These are phyloP conservation scores for Theocolax elegans DNA, from an alignment of 1,140 invertebrate genomes.

Conservation along the genomic window DNA sequence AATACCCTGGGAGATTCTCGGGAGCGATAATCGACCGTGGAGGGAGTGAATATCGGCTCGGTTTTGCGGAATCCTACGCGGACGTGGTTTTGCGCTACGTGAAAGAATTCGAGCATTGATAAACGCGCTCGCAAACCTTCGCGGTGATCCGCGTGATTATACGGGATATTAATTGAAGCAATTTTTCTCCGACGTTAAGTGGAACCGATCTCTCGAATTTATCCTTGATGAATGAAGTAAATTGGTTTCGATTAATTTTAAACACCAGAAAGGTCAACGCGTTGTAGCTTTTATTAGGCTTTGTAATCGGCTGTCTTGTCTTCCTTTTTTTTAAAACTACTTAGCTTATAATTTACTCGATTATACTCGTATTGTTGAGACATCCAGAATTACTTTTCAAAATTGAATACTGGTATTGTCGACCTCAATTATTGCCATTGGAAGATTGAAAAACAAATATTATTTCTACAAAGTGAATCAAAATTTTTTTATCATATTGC, in stretches of 20 bases:
- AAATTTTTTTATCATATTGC: too few species aligned
- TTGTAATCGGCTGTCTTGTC: constrained; percentile 2
- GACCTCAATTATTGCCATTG: too few species aligned
- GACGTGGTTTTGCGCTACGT: constrained; percentile 4
- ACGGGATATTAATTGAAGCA: constrained; percentile 37
- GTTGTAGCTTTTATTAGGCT: constrained; percentile 15
- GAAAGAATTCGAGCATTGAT: constrained; percentile 36
- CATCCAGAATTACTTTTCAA: too few species aligned
- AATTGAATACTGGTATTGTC: too few species aligned
- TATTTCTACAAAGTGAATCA: too few species aligned
- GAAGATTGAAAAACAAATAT: too few species aligned
- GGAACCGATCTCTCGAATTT: constrained; percentile 26
- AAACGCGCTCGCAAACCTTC: constrained; percentile 1
- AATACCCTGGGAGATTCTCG: constrained; percentile 29
- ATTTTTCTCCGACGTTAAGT: constrained; percentile 35
- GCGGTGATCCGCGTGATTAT: constrained; percentile 28
- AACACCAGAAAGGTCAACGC: constrained; percentile 34
- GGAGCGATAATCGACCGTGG: constrained; percentile 16
- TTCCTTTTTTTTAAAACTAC: too few species aligned
- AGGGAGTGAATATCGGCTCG: constrained; percentile 2
- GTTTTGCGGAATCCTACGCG: constrained; percentile 13
- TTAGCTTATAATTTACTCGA: constrained; percentile 12
- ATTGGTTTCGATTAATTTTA: constrained; percentile 41
- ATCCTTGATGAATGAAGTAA: constrained; percentile 37
- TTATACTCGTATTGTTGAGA: too few species aligned